Evolutionary conservation across 2,888 invertebrate genomes (phyloP).

Genomic region (Pristionchus exspectatus): DNA sequence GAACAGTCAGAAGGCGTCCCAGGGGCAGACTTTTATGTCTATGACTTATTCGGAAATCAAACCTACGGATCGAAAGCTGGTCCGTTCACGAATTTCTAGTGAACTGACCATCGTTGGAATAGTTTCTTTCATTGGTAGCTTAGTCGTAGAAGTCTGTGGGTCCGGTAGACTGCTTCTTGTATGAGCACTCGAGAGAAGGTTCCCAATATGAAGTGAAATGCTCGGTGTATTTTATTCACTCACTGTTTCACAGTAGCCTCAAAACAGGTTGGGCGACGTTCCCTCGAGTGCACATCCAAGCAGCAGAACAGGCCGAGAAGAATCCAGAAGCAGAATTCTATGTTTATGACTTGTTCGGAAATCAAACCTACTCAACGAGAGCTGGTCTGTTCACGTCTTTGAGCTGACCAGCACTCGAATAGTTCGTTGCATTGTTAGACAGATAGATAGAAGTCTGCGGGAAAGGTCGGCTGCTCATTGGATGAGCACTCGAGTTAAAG

Average conservation of each 20-base stretch:
- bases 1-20: background rate
- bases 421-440: background rate
- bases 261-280: background rate
- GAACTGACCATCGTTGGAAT: conserved; percentile 25
- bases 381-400: background rate
- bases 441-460: background rate
- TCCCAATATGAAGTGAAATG: background rate
- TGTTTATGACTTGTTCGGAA: conserved; percentile 29
- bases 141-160: background rate
- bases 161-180: background rate
- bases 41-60: conserved; percentile 10
- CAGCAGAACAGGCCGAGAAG: background rate
- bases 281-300: conserved; percentile 35
- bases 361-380: background rate
- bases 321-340: conserved; percentile 34
- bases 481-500: background rate
- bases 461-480: background rate
- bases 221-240: too few relatives aligned
- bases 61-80: conserved; percentile 28
- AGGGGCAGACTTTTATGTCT: conserved; percentile 35
- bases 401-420: conserved; percentile 4
- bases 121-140: background rate
- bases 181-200: background rate
- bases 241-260: background rate
- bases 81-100: background rate